Evolutionary conservation across 2,888 invertebrate species (phyloP).

Genomic region (Molorchus minor): DNA sequence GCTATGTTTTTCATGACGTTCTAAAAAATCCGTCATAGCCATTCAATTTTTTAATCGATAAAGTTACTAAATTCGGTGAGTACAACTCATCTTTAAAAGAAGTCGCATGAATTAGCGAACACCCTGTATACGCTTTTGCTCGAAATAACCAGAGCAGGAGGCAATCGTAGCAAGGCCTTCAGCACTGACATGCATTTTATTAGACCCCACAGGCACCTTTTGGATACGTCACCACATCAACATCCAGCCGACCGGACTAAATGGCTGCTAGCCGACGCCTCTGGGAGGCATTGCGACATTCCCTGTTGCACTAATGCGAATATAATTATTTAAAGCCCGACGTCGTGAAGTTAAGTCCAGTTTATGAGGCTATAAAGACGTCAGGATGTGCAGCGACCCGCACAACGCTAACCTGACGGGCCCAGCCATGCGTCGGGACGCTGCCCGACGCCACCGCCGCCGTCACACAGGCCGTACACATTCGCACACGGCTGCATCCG

Average conservation of each 20-base stretch:
- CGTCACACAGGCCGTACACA: slow-evolving; percentile 37
- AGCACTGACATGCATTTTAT: too few relatives aligned
- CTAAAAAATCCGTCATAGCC: too few relatives aligned
- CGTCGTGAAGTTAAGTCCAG: slow-evolving; percentile 46
- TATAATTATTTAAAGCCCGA: slow-evolving; percentile 43
- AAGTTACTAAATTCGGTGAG: too few relatives aligned
- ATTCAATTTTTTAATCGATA: too few relatives aligned
- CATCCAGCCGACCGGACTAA: neutral
- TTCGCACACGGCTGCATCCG: slow-evolving; percentile 47
- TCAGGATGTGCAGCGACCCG: slow-evolving; percentile 50
- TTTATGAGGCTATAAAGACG: slow-evolving; percentile 54
- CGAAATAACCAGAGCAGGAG: too few relatives aligned
- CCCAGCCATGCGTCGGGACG: slow-evolving; percentile 48
- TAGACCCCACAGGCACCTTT: too few relatives aligned
- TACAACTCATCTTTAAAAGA: too few relatives aligned
- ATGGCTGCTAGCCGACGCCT: slow-evolving; percentile 10
- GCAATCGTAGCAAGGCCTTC: too few relatives aligned
- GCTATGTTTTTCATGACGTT: too few relatives aligned
- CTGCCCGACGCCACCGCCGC: slow-evolving; percentile 34
- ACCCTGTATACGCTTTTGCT: too few relatives aligned
- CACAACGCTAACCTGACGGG: slow-evolving; percentile 53
- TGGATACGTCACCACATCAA: too few relatives aligned
- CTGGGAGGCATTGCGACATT: slow-evolving; percentile 20
- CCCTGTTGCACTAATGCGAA: slow-evolving; percentile 37
- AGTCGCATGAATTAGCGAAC: too few relatives aligned